These are phyloP conservation scores for Holacanthus passer DNA, from an alignment of 2,113 vertebrate species.

Conservation along the genomic window DNA sequence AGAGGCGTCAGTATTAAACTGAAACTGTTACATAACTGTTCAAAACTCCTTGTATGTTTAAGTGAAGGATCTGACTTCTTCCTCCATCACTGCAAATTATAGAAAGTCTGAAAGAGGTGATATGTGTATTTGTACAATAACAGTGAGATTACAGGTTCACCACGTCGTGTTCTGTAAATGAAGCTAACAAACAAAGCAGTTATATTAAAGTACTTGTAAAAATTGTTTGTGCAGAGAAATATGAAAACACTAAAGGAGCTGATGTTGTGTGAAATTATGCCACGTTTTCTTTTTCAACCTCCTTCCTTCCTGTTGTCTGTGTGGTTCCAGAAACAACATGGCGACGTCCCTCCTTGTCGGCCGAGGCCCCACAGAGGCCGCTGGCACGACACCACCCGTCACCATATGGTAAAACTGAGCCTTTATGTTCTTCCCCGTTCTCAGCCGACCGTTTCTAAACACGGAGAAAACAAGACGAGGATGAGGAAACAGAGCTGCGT, in stretches of 20 bases:
- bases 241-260: neutral
- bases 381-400: slow-evolving; percentile 47
- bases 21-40: no score
- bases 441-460: neutral
- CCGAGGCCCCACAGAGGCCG: slow-evolving; percentile 48
- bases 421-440: neutral
- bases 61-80: no score
- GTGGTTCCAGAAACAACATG: slow-evolving; percentile 66
- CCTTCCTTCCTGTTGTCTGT: slow-evolving; percentile 23
- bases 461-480: neutral
- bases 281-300: neutral
- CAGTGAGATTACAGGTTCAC: no score
- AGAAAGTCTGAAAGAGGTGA: no score
- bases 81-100: no score
- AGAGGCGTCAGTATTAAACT: no score
- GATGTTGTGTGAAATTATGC: neutral
- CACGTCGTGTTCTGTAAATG: no score
- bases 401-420: slow-evolving; percentile 64
- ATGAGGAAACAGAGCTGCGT: no score
- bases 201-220: neutral
- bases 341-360: slow-evolving; percentile 44
- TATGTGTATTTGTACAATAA: no score
- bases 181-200: no score
- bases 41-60: no score
- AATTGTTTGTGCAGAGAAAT: neutral